Evolutionary conservation across 2,113 vertebrate genomes (phyloP), one percentile per base, ranked within the genome.

Genomic region (Asarcornis scutulata): DNA sequence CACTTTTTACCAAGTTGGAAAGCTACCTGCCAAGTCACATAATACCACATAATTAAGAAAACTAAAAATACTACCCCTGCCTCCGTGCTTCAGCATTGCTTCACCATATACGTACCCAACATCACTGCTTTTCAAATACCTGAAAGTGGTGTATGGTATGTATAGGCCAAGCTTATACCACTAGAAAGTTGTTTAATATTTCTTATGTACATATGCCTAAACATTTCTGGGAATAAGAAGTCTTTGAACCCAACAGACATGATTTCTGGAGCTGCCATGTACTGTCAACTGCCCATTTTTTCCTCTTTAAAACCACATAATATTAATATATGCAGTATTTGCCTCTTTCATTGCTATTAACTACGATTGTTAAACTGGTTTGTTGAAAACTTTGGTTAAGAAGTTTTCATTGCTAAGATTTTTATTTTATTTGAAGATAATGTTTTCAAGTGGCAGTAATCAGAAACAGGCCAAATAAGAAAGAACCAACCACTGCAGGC

Each of bases 51-150:
- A 46, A 74, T 5, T 36, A n/a, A 17, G 67, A 56, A 6, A 73
- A 55, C 25, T 42, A 9, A 55, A 68, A 76, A 13, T 5, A 58
- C 25, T 14, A 12, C 4, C 7, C 48, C 27, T 50, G 25, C 17
- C 56, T 44, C 10, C 11, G 4, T 7, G 0, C 29, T 25, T n/a
- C 78, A 31, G 11, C 2, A 3, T 0, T 48, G 44, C 58, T 60
- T 34, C 1, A 2, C 52, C 27, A 23, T 32, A 6, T 3, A 26
- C 34, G 18, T 7, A 59, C 27, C 7, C 29, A 15, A 17, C 1
- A 32, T 9, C 32, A 32, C 53, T 21, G 13, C 8, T 38, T 31
- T 4, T 32, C 21, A 40, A 46, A 27, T 15, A 36, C 14, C 34
- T 62, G 16, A 23, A 36, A 62, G 7, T 6, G 3, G 17, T 4